Percentiles rank a stretch among this genome's conserved stretches.
Evolutionary conservation across 2,888 invertebrate genomes (phyloP).

Genomic region (Ametastegia equiseti): DNA sequence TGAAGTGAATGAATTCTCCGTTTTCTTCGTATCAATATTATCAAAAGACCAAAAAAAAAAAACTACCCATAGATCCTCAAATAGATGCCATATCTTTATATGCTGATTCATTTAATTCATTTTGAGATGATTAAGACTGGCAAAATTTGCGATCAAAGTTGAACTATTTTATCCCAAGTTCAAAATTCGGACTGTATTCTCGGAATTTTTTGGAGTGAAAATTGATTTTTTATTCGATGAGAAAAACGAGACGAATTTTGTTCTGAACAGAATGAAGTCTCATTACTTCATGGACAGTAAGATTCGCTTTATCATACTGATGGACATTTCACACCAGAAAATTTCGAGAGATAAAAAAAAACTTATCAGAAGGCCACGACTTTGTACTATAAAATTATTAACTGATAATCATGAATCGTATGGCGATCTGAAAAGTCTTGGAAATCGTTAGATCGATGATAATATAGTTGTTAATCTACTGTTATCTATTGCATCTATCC

Average conservation of each 20-base stretch:
- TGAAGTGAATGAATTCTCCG: not conserved
- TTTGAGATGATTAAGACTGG: not conserved
- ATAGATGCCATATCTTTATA: not conserved
- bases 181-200: no score
- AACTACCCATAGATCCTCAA: not conserved
- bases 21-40: not conserved
- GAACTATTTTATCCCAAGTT: not conserved
- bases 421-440: not conserved
- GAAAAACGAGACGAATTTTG: no score
- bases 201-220: no score
- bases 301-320: no score
- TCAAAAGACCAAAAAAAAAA: no score
- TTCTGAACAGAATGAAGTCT: no score
- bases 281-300: no score
- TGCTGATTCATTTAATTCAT: not conserved
- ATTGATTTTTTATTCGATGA: no score
- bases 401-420: no score
- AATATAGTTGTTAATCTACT: constrained; percentile 24
- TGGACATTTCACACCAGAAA: not conserved
- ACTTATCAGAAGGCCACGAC: not conserved
- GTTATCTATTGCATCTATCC: constrained; percentile 5
- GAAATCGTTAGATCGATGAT: not conserved
- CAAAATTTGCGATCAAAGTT: not conserved
- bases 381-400: no score
- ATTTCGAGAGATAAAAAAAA: not conserved